These are phyloP conservation scores for Octonoba sinensis DNA, from an alignment of 2,888 invertebrate genomes.

Conservation along the genomic window DNA sequence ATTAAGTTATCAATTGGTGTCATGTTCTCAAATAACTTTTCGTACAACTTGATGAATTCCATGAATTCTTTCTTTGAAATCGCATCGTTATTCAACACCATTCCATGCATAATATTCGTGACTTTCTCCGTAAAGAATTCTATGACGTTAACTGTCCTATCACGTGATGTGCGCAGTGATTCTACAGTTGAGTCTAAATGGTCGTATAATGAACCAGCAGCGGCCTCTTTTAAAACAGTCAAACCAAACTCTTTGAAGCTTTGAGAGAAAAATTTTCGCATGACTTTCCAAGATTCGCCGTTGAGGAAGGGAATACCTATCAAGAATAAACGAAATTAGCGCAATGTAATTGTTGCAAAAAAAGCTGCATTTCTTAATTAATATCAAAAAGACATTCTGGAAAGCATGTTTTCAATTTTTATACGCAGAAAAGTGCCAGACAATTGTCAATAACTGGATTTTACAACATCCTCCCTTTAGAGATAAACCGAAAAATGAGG, in stretches of 20 bases:
- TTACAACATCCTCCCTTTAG: too few relatives aligned
- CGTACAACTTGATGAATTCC: neutral
- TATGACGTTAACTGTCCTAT: slow-evolving; percentile 12
- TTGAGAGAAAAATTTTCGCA: slow-evolving; percentile 34
- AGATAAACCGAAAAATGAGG: too few relatives aligned
- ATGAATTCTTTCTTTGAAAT: slow-evolving; percentile 19
- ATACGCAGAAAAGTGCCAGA: too few relatives aligned
- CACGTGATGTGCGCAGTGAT: neutral
- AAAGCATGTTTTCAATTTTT: too few relatives aligned
- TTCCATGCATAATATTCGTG: neutral
- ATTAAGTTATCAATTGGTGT: too few relatives aligned
- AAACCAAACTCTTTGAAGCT: slow-evolving; percentile 16
- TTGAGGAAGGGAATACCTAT: slow-evolving; percentile 14
- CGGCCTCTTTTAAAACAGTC: slow-evolving; percentile 4
- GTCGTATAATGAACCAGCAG: slow-evolving; percentile 29
- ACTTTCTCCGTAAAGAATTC: slow-evolving; percentile 5
- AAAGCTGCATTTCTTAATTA: too few relatives aligned
- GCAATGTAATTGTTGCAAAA: too few relatives aligned
- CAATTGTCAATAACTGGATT: too few relatives aligned
- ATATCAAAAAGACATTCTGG: too few relatives aligned
- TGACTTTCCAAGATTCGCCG: slow-evolving; percentile 30
- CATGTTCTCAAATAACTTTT: neutral
- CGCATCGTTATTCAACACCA: slow-evolving; percentile 19
- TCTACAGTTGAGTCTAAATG: slow-evolving; percentile 10
- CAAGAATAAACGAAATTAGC: neutral